A percentile compares a stretch with the other conserved stretches of the same genome.
phyloP scores from a whole-genome alignment of 2,113 vertebrate genomes.

The Paramisgurnus dabryanus region DNA sequence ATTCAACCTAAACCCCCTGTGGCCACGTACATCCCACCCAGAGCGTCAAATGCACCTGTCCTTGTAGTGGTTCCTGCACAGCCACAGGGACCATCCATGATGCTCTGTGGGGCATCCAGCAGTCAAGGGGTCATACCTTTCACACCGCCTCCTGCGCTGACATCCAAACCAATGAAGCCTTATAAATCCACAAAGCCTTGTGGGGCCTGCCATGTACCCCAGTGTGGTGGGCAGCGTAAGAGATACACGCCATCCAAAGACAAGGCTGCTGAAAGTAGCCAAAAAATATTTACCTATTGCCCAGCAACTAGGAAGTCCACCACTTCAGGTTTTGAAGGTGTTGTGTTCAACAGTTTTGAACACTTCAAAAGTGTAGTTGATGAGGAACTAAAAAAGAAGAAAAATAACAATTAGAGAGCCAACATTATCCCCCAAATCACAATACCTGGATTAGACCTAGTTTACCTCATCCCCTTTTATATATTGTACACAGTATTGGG shows the following conservation, averaged over 20 bases:
- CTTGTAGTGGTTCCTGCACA: no score
- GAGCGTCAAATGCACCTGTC: background rate
- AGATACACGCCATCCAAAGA: no score
- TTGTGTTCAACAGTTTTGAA: no score
- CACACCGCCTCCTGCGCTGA: no score
- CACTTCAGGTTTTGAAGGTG: no score
- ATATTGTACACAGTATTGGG: no score
- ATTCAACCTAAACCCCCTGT: background rate
- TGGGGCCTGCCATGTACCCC: conserved; percentile 1
- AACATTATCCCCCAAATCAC: background rate
- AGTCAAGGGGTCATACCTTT: no score
- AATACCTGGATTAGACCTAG: conserved; percentile 1
- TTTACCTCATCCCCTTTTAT: background rate
- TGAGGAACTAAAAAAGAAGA: background rate
- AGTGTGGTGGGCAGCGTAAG: background rate
- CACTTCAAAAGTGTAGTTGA: background rate
- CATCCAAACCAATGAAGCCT: background rate
- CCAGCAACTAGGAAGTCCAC: no score
- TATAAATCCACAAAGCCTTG: background rate
- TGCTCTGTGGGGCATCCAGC: no score
- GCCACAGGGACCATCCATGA: no score
- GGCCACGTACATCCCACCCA: background rate
- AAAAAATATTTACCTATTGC: no score
- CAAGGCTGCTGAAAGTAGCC: no score
- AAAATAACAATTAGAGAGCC: background rate